A percentile compares a stretch with the other conserved stretches of the same genome.
These are phyloP conservation scores for Scomber japonicus DNA, from an alignment of 2,113 vertebrate genomes.

Conservation along the genomic window DNA sequence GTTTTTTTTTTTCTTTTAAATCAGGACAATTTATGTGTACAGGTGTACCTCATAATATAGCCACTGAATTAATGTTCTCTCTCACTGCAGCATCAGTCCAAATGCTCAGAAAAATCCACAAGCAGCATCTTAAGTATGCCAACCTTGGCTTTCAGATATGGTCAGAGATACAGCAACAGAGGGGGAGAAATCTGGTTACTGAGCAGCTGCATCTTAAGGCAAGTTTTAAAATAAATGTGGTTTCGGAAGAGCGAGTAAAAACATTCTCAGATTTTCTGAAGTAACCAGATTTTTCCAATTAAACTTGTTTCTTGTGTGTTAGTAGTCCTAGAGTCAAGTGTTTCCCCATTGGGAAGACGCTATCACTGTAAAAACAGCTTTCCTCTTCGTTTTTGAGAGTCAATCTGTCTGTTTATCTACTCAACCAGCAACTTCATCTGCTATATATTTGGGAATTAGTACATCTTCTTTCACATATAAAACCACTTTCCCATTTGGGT, in stretches of 20 bases:
- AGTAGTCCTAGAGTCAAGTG: neutral
- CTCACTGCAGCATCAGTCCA: neutral
- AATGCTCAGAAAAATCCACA: neutral
- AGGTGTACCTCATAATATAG: neutral
- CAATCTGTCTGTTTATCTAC: slow-evolving; percentile 14
- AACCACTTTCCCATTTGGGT: neutral
- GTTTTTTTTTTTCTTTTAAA: no score
- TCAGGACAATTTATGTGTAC: neutral
- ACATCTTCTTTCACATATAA: neutral
- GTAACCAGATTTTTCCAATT: neutral
- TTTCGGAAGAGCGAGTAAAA: neutral
- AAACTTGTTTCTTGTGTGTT: slow-evolving; percentile 3
- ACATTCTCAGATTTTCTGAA: neutral
- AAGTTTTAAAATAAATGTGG: no score
- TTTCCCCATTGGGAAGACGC: neutral
- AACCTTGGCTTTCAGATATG: neutral
- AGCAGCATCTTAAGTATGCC: neutral
- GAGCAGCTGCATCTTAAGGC: neutral
- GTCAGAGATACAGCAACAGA: neutral
- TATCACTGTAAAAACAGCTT: neutral
- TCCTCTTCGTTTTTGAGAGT: neutral
- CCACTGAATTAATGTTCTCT: no score
- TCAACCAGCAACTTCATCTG: slow-evolving; percentile 11
- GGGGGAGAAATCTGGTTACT: no score
- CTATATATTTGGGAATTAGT: neutral